Conservation (phyloP, 2,888 invertebrate genomes). For the Allacma fusca region DNA sequence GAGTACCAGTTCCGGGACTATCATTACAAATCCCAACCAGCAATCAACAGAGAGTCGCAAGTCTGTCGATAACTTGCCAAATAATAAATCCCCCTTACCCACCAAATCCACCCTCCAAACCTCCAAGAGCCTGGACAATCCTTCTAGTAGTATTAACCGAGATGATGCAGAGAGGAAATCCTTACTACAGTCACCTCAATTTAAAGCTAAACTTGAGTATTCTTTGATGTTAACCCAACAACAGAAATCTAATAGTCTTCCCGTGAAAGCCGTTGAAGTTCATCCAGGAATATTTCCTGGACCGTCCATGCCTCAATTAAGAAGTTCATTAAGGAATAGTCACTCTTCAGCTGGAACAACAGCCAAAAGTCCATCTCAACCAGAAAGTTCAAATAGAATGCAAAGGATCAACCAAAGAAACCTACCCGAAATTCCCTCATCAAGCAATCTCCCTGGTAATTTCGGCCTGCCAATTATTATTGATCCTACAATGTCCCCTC, state of each 20-base stretch:
- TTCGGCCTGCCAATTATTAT: slow-evolving; percentile 17
- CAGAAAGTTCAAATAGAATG: slow-evolving; percentile 6
- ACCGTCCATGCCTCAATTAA: neutral
- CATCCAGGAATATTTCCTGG: slow-evolving; percentile 6
- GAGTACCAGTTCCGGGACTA: neutral
- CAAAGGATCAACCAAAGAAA: slow-evolving; percentile 30
- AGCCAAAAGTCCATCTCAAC: neutral
- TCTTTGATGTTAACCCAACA: slow-evolving; percentile 2
- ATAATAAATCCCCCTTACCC: neutral
- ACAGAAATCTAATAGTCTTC: slow-evolving; percentile 29
- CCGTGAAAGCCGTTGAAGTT: neutral
- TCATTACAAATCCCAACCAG: neutral
- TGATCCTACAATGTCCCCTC: neutral
- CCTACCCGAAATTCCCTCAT: slow-evolving; percentile 13
- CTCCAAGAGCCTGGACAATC: neutral
- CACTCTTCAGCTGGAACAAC: neutral
- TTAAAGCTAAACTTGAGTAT: neutral
- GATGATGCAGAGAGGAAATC: neutral
- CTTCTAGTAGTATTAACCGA: neutral
- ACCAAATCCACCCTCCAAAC: neutral
- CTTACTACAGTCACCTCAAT: neutral
- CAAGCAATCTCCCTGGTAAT: slow-evolving; percentile 37
- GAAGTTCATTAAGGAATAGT: slow-evolving; percentile 16
- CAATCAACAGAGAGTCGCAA: neutral
- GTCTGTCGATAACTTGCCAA: neutral